Base-by-base conservation (phyloP, 2,888 invertebrate genomes). In the Serripes groenlandicus region DNA sequence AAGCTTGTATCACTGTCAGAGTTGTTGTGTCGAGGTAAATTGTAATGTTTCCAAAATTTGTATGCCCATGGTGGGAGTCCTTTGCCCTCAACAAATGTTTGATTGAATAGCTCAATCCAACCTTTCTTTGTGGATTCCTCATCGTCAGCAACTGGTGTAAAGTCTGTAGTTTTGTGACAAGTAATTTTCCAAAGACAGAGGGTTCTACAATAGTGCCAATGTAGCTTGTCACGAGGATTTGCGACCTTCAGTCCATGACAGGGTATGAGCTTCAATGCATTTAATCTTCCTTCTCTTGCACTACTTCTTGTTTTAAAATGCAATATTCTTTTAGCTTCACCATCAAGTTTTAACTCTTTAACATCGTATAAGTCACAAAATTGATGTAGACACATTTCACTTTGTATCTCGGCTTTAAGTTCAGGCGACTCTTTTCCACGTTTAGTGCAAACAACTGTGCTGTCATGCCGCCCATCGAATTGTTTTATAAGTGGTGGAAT, bases 371-470 rank as follows among this genome's bases (percentile, higher is more conserved):
- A 18, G 42, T 42, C 54, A 21, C 54, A 54, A 54, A 54, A 54
- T 54, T 54, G 54, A 21, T 54, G 54, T n/a, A 54, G 54, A 21
- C 54, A 54, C 54, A 54, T 54, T n/a, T 54, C 54, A n/a, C n/a
- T 54, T 23, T 54, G 54, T 11, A 54, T 11, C n/a, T 54, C 54
- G 18, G 7, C 54, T 54, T 54, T 54, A 21, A 54, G 23, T 21
- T 54, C 54, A 11, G 23, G n/a, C 18, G 54, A 54, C 23, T 7
- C n/a, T 21, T 54, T 54, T 21, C 54, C 54, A 11, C 54, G 7
- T 21, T 54, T 23, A 11, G 23, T 7, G 23, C 54, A 54, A 11
- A 54, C 23, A 21, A 54, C n/a, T 11, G 54, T n/a, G 23, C 4
- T 54, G 11, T 54, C 54, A 54, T 54, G 54, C 9, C 42, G 42